These are phyloP conservation scores for Balanococcus diminutus DNA, from an alignment of 2,888 invertebrate species.

Conservation along the genomic window DNA sequence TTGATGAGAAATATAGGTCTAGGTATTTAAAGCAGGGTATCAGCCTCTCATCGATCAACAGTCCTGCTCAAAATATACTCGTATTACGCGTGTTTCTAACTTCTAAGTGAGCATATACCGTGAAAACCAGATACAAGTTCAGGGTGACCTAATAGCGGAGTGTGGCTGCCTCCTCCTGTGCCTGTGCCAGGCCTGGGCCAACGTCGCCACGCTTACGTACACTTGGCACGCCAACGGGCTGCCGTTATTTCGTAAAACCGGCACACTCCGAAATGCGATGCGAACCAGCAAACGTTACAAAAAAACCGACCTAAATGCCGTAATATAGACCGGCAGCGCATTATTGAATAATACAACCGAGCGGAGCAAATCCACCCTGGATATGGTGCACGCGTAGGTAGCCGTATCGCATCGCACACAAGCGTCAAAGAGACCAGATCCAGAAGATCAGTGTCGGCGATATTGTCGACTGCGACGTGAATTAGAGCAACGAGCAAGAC, in stretches of 20 bases:
- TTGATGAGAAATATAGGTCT: no score
- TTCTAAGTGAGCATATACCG: background rate
- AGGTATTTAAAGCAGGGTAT: background rate
- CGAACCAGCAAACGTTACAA: constrained; percentile 19
- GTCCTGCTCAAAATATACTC: no score
- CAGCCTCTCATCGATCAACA: background rate
- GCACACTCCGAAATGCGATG: background rate
- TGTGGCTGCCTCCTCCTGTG: background rate
- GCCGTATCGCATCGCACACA: background rate
- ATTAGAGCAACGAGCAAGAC: no score
- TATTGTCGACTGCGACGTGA: background rate
- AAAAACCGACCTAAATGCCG: background rate
- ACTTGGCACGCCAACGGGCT: background rate
- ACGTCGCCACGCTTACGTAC: background rate
- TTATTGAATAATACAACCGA: background rate
- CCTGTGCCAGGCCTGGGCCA: background rate
- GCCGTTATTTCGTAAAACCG: background rate
- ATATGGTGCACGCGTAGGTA: background rate
- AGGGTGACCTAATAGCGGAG: constrained; percentile 2
- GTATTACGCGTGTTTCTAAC: background rate
- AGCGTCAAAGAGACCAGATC: background rate
- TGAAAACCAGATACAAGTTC: constrained; percentile 34
- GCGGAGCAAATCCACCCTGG: background rate
- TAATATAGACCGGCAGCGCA: background rate
- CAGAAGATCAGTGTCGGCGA: background rate